Evolutionary conservation across 1,140 invertebrate species (phyloP).

Genomic region (Rhynchophorus ferrugineus): DNA sequence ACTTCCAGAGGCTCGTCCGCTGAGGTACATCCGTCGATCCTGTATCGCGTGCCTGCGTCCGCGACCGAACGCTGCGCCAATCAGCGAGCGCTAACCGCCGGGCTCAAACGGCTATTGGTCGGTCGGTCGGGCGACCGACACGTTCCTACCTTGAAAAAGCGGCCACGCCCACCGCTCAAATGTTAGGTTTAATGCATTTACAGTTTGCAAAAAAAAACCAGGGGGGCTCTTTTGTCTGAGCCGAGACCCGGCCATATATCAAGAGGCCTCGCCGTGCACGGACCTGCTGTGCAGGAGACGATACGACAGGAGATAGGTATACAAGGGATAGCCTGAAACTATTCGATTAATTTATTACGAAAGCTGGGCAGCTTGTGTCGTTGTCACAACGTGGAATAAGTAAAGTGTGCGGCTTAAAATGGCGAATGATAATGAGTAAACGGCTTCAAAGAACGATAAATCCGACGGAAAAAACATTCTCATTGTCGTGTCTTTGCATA

Average conservation of each 20-base stretch:
- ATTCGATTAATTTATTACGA: no score
- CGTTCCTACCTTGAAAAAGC: slow-evolving; percentile 28
- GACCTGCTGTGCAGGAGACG: slow-evolving; percentile 9
- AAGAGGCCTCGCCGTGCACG: slow-evolving; percentile 20
- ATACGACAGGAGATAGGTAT: slow-evolving; percentile 5
- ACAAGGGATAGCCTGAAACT: background rate
- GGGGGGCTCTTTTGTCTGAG: slow-evolving; percentile 29
- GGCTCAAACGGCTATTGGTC: slow-evolving; percentile 24
- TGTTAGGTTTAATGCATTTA: slow-evolving; percentile 36
- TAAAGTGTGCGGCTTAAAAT: no score
- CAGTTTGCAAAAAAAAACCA: slow-evolving; percentile 24
- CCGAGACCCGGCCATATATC: slow-evolving; percentile 25
- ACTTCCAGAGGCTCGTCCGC: background rate
- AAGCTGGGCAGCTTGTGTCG: no score
- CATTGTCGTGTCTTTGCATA: no score
- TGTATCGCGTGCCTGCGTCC: slow-evolving; percentile 7
- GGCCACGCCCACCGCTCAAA: slow-evolving; percentile 26
- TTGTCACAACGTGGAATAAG: no score
- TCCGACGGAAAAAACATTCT: no score
- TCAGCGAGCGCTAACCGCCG: slow-evolving; percentile 6
- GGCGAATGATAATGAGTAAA: no score
- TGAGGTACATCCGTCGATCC: slow-evolving; percentile 12
- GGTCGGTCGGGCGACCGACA: slow-evolving; percentile 16
- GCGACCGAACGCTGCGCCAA: slow-evolving; percentile 17
- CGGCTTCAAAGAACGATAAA: no score